Percentiles rank a stretch among this genome's conserved stretches.
These are phyloP conservation scores for Phlogophora meticulosa DNA, from an alignment of 2,888 invertebrate species.

Conservation along the genomic window DNA sequence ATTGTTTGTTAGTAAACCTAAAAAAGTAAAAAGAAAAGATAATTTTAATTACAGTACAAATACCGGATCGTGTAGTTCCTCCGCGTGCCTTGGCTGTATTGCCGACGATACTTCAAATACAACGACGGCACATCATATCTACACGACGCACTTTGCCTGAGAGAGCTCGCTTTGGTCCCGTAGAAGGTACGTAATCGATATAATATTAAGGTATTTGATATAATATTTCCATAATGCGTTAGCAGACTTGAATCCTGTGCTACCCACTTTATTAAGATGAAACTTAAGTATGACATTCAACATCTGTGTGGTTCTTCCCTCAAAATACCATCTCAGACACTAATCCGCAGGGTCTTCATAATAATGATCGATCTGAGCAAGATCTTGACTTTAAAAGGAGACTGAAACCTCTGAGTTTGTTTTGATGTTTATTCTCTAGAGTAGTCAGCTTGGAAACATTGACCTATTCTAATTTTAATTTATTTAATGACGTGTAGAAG, in stretches of 20 bases:
- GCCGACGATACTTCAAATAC: constrained; percentile 92
- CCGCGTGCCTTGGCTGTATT: constrained; percentile 95
- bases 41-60: constrained; percentile 77
- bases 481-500: too few relatives aligned
- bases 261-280: background rate
- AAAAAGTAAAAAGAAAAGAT: background rate
- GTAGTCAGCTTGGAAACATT: too few relatives aligned
- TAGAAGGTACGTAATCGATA: constrained; percentile 78
- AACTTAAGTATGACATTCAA: background rate
- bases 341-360: too few relatives aligned
- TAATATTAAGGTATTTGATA: background rate
- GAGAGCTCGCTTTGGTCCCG: constrained; percentile 95
- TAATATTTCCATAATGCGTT: background rate
- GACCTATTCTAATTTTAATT: too few relatives aligned
- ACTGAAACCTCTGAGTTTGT: too few relatives aligned
- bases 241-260: background rate
- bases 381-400: too few relatives aligned
- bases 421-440: too few relatives aligned
- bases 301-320: too few relatives aligned
- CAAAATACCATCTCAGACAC: too few relatives aligned
- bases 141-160: constrained; percentile 93
- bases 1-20: too few relatives aligned
- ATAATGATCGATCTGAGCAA: too few relatives aligned
- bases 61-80: constrained; percentile 93
- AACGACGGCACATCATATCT: constrained; percentile 91